Conservation (phyloP, 2,113 vertebrate species). For the Suricata suricatta region DNA sequence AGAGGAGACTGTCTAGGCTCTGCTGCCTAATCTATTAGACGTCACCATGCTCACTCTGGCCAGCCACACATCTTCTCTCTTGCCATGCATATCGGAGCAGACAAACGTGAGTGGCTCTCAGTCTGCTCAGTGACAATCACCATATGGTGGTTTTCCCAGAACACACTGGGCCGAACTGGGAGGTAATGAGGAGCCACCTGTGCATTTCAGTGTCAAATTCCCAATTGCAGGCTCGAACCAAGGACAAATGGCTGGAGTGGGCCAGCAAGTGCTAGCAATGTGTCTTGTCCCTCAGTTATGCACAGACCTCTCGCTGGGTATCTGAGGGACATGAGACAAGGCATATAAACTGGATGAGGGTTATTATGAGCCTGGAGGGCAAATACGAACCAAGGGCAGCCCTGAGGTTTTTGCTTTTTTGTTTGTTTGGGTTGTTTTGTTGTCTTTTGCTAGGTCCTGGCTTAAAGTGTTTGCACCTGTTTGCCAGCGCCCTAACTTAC, state of each 20-base stretch:
- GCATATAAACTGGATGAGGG: neutral
- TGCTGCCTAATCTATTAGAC: neutral
- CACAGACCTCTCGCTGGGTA: neutral
- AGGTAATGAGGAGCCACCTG: neutral
- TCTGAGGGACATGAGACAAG: neutral
- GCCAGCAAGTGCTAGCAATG: neutral
- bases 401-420: neutral
- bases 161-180: rapidly evolving
- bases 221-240: neutral
- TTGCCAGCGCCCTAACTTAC: neutral
- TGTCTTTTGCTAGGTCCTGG: neutral
- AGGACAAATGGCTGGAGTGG: neutral
- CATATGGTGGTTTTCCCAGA: neutral
- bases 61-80: neutral
- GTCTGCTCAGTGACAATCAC: neutral
- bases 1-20: neutral
- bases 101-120: neutral
- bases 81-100: neutral
- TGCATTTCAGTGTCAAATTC: neutral
- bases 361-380: neutral
- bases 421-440: neutral
- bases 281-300: neutral
- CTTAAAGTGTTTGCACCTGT: neutral
- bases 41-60: neutral
- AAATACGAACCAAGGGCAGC: neutral